phyloP scores from a whole-genome alignment of 2,113 vertebrate genomes.

The Dendrocopos noguchii region DNA sequence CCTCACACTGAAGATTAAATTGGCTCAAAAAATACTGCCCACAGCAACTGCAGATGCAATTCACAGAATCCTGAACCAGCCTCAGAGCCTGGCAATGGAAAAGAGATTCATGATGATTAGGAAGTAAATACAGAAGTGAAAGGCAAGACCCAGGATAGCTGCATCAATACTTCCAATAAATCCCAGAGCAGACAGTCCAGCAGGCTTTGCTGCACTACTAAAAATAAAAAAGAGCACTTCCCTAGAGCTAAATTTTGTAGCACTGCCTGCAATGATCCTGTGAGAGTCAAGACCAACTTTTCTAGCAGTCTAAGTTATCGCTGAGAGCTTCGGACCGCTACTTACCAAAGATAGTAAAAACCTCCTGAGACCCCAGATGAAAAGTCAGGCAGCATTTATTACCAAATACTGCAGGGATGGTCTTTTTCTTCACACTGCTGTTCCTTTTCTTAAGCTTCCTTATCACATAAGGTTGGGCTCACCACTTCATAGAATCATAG shows the following conservation, averaged over 20 bases:
- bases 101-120: not conserved
- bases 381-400: not conserved
- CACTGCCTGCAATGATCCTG: not conserved
- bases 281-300: not conserved
- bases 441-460: not conserved
- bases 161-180: not conserved
- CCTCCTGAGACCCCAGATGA: not conserved
- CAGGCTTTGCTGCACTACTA: not conserved
- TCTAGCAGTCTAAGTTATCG: not conserved
- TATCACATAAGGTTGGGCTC: not conserved
- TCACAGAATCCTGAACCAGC: not conserved
- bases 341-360: not conserved
- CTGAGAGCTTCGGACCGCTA: not conserved
- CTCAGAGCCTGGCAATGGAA: not conserved
- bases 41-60: slow-evolving; percentile 7
- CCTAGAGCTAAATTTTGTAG: not conserved
- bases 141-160: not conserved
- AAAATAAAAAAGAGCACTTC: not conserved
- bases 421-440: not conserved
- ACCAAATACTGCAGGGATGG: not conserved
- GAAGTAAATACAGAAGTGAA: not conserved
- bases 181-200: not conserved
- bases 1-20: not conserved
- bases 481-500: not conserved
- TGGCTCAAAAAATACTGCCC: not conserved